A percentile compares a stretch with the other conserved stretches of the same genome.
Evolutionary conservation across 2,113 vertebrate genomes (phyloP).

Genomic region (Paraplagusia blochii): DNA sequence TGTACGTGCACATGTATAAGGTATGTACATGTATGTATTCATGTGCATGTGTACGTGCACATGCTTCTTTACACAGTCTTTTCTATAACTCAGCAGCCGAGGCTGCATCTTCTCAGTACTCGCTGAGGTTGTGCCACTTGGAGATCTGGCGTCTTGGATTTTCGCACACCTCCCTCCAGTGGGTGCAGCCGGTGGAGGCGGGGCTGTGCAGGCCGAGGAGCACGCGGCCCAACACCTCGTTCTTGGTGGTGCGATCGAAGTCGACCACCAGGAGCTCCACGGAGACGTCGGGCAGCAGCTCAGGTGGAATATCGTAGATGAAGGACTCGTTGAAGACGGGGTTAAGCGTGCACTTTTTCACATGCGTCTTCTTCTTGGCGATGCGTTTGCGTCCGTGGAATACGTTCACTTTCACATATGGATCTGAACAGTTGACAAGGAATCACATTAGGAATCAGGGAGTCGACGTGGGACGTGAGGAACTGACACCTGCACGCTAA

Average conservation of each 20-base stretch:
- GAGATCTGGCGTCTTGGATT: slow-evolving; percentile 85
- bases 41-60: slow-evolving; percentile 23
- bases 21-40: slow-evolving; percentile 23
- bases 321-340: slow-evolving; percentile 97
- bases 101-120: slow-evolving; percentile 62
- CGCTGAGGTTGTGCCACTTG: slow-evolving; percentile 92
- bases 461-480: background rate
- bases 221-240: slow-evolving; percentile 89
- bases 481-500: slow-evolving; percentile 5
- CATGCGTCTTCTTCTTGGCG: slow-evolving; percentile 97
- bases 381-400: slow-evolving; percentile 94
- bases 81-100: slow-evolving; percentile 27
- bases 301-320: slow-evolving; percentile 89
- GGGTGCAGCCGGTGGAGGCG: slow-evolving; percentile 76
- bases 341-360: slow-evolving; percentile 96
- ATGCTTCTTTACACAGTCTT: slow-evolving; percentile 40
- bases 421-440: slow-evolving; percentile 74
- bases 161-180: slow-evolving; percentile 91
- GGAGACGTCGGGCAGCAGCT: slow-evolving; percentile 90
- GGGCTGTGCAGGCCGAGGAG: slow-evolving; percentile 86
- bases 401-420: slow-evolving; percentile 97
- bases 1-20: slow-evolving; percentile 11
- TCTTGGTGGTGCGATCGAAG: slow-evolving; percentile 96
- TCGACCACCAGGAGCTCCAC: slow-evolving; percentile 94
- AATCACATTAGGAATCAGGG: background rate